phyloP scores from a whole-genome alignment of 2,797 vertebrate species.

The Poeciliopsis presidionis region DNA sequence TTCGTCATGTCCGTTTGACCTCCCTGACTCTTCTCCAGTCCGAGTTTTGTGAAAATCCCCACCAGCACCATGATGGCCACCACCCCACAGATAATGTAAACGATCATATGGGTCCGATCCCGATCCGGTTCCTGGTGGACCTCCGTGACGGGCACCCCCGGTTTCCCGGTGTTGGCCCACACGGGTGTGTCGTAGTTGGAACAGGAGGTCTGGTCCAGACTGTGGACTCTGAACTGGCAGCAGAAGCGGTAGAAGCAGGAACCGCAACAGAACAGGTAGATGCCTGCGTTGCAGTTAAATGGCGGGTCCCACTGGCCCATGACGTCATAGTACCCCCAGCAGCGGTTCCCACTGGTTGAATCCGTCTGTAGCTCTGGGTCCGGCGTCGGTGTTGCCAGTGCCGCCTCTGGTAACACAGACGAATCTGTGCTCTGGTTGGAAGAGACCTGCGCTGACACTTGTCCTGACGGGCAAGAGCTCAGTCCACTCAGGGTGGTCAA shows the following conservation, averaged over 20 bases:
- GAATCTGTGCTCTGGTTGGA: conserved; percentile 68
- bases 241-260: conserved; percentile 98
- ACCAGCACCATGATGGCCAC: conserved; percentile 95
- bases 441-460: conserved; percentile 65
- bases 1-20: conserved; percentile 90
- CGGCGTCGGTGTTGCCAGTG: conserved; percentile 71
- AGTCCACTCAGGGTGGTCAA: conserved; percentile 78
- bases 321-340: conserved; percentile 96
- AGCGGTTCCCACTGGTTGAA: conserved; percentile 79
- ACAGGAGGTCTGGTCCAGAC: conserved; percentile 94
- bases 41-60: conserved; percentile 94
- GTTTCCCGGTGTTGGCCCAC: conserved; percentile 93
- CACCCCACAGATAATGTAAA: conserved; percentile 96
- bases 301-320: conserved; percentile 99
- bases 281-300: conserved; percentile 93
- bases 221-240: conserved; percentile 93
- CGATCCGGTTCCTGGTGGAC: conserved; percentile 85
- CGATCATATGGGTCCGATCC: conserved; percentile 95
- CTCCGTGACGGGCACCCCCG: conserved; percentile 86
- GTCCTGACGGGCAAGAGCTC: conserved; percentile 62
- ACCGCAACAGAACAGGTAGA: conserved; percentile 96
- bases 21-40: conserved; percentile 91
- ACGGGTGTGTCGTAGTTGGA: conserved; percentile 97
- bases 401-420: conserved; percentile 70
- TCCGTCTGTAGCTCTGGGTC: conserved; percentile 53